Evolutionary conservation across 2,113 vertebrate genomes (phyloP), one percentile per base, ranked within the genome.

Genomic region (Mirounga angustirostris): DNA sequence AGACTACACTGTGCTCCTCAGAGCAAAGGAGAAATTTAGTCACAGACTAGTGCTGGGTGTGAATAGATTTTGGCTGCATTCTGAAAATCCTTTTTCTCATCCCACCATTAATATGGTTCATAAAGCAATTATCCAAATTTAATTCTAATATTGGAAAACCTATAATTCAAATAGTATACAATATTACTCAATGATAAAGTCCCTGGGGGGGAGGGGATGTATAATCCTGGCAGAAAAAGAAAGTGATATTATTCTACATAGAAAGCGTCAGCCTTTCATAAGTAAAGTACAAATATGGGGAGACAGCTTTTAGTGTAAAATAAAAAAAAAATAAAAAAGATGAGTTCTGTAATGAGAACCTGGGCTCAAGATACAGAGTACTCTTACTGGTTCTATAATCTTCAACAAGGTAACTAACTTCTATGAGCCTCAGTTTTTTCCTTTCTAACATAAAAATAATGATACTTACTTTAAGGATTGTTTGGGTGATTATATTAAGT

Each of bases 1-100:
- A 79, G 33, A 52, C 28, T 56, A 97, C 54, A 89, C 82, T 85
- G 91, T 82, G 73, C 73, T 95, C 0, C 96, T 86, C 26, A 93
- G 56, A 79, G 76, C 19, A 96, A 95, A 18, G 69, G 36, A 86
- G n/a, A 63, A 94, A 71, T 73, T 40, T 8, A 59, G 54, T 73
- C 79, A 82, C 13, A 52, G 54, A 54, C 65, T 30, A 50, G 56
- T 61, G 36, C 30, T 28, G 33, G 74, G 30, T 16, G 26, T 65
- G 40, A 83, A 89, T 1, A n/a, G 79, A 40, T 54, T 73, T 59
- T 52, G 43, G 8, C 12, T 83, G 7, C 52, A 50, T 19, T 43
- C 43, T 63, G 26, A 73, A 92, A 82, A 63, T 26, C 33, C 33
- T 19, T n/a, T 65, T 90, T 65, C 46, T 59, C 46, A 90, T 54